Percentiles rank a stretch among this genome's conserved stretches.
These are phyloP conservation scores for Trinorchestia longiramus DNA, from an alignment of 1,140 invertebrate genomes.

Conservation along the genomic window DNA sequence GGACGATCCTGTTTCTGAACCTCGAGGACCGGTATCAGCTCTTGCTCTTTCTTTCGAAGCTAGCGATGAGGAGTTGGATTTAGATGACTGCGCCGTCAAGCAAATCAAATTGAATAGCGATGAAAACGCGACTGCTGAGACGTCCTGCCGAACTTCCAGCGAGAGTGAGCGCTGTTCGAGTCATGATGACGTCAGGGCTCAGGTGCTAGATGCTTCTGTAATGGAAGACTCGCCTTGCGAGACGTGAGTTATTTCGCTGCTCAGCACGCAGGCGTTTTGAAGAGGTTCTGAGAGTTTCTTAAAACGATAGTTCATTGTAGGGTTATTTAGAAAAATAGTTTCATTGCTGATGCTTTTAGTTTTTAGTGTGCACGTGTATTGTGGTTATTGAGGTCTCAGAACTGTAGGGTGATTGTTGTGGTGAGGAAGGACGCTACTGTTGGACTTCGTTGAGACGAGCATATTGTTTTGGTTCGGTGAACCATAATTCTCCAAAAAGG, in stretches of 20 bases:
- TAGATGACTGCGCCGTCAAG: neutral
- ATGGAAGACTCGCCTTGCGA: neutral
- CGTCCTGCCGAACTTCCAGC: neutral
- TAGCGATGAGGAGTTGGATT: neutral
- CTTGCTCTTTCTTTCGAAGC: too few species aligned
- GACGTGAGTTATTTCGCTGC: neutral
- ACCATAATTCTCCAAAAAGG: too few species aligned
- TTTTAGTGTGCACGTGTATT: neutral
- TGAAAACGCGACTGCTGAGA: neutral
- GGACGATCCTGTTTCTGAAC: neutral
- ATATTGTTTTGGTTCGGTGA: too few species aligned
- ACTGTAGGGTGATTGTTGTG: too few species aligned
- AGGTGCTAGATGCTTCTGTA: neutral
- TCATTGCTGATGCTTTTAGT: neutral
- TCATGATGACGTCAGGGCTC: neutral
- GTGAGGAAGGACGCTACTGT: too few species aligned
- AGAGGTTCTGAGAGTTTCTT: neutral
- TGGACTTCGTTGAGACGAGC: too few species aligned
- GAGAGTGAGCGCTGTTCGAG: neutral
- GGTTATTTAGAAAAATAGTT: neutral
- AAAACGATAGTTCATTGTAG: neutral
- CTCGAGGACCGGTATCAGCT: neutral
- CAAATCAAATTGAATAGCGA: neutral
- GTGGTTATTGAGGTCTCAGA: too few species aligned
- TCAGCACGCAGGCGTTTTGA: neutral